Percentiles rank a stretch among this genome's conserved stretches.
Evolutionary conservation across 2,888 invertebrate genomes (phyloP).

Genomic region (Euplagia quadripunctaria): DNA sequence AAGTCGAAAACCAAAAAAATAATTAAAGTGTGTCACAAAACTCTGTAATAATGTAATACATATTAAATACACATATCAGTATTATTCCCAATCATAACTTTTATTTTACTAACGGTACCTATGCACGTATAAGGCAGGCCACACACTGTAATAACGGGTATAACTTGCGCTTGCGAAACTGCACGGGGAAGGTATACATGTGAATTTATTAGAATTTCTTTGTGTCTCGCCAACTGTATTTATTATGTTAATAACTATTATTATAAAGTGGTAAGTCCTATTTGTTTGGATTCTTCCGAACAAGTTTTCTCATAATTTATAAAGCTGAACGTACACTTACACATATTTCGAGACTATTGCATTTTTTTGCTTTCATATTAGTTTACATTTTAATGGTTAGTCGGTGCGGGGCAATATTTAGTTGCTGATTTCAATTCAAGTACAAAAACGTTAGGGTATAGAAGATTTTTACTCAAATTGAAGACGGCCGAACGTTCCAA

Average conservation of each 20-base stretch:
- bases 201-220: conserved; percentile 54
- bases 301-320: neutral
- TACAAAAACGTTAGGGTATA: too few species aligned
- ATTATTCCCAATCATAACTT: conserved; percentile 1
- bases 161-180: conserved; percentile 53
- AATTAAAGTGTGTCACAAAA: neutral
- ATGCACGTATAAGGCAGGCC: conserved; percentile 38
- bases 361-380: too few species aligned
- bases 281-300: conserved; percentile 6
- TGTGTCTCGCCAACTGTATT: conserved; percentile 26
- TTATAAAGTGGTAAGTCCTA: conserved; percentile 21
- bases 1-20: neutral
- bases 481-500: too few species aligned
- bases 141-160: conserved; percentile 54
- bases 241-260: conserved; percentile 16
- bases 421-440: too few species aligned
- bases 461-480: too few species aligned
- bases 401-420: too few species aligned
- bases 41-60: too few species aligned
- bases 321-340: neutral
- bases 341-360: neutral
- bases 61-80: neutral
- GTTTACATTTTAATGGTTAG: too few species aligned
- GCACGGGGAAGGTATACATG: conserved; percentile 43
- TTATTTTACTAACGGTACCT: conserved; percentile 43